These are phyloP conservation scores for Taenaris catops DNA, from an alignment of 2,888 invertebrate genomes.

Conservation along the genomic window DNA sequence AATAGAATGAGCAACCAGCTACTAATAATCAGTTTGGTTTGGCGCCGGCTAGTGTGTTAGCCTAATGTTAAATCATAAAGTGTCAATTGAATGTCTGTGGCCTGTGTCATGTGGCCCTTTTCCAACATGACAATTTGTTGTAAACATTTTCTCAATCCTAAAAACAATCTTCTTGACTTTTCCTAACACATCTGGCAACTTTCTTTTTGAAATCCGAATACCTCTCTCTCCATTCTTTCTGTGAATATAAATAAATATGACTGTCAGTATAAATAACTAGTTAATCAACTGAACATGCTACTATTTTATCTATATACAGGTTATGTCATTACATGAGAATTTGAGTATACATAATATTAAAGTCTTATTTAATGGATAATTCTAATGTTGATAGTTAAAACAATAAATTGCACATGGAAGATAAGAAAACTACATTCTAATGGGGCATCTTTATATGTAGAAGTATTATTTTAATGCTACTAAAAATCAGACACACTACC, in stretches of 20 bases:
- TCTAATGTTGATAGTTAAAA: no score
- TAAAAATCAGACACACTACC: no score
- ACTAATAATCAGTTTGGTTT: conserved; percentile 59
- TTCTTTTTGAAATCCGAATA: conserved; percentile 98
- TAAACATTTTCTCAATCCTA: conserved; percentile 76
- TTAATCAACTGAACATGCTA: no score
- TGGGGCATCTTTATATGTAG: no score
- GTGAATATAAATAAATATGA: conserved; percentile 64
- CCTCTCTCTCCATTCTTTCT: conserved; percentile 99
- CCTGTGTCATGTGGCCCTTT: conserved; percentile 55
- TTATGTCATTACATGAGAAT: no score
- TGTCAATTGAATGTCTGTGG: conserved; percentile 30
- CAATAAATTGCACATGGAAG: no score
- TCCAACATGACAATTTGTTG: conserved; percentile 55
- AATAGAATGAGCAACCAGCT: conserved; percentile 73
- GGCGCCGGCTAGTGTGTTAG: conserved; percentile 38
- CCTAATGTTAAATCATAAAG: conserved; percentile 35
- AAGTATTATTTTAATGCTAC: no score
- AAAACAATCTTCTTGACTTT: conserved; percentile 99
- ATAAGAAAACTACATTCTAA: no score
- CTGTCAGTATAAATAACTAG: conserved; percentile 24
- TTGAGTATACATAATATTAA: no score
- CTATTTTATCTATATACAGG: no score
- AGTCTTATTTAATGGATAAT: no score
- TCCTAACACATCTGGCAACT: conserved; percentile 98